Base-by-base conservation (phyloP, 2,888 invertebrate genomes). In the Leptothorax acervorum region DNA sequence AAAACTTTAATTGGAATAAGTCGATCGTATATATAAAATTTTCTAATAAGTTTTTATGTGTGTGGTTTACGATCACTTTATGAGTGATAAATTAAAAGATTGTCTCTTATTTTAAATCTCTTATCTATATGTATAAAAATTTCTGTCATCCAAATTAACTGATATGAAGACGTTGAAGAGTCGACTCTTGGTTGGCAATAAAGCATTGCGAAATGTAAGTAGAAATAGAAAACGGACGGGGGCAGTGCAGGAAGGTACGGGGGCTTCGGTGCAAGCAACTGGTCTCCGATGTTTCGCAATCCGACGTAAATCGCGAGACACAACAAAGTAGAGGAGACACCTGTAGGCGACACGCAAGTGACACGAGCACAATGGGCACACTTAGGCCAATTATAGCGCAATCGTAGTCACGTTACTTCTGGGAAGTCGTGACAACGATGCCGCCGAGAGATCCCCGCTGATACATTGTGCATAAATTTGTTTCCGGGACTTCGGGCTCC, bases 311-410 rank as follows among this genome's bases (percentile, higher is more conserved):
- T 79, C 60, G 57, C 60, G 60, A 60, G 48, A 81, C 48, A 60
- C 48, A 81, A 81, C 73, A 71, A 73, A 81, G 45, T 81, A 60
- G 48, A 81, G 73, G 60, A 73, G 79, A 81, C 79, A 73, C 79
- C 60, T 81, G 79, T 81, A 81, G 79, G 60, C 79, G 73, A 81
- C 73, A 73, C 57, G 71, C 79, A 60, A 81, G 60, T 71, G 71
- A 81, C 60, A 79, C 45, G 42, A 73, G 18, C 73, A 81, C 79
- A 81, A 81, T 81, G 73, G 60, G 73, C 73, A 79, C 60, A 73
- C 79, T 81, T 81, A 81, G 79, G 60, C 73, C 73, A 81, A 81
- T 81, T 81, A 81, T 81, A 48, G 79, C 31, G 73, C 60, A 81
- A 81, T 81, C 45, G 57, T 71, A 79, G 57, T 79, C 79, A 79